phyloP scores from a whole-genome alignment of 2,888 invertebrate species.

The Plutella xylostella region DNA sequence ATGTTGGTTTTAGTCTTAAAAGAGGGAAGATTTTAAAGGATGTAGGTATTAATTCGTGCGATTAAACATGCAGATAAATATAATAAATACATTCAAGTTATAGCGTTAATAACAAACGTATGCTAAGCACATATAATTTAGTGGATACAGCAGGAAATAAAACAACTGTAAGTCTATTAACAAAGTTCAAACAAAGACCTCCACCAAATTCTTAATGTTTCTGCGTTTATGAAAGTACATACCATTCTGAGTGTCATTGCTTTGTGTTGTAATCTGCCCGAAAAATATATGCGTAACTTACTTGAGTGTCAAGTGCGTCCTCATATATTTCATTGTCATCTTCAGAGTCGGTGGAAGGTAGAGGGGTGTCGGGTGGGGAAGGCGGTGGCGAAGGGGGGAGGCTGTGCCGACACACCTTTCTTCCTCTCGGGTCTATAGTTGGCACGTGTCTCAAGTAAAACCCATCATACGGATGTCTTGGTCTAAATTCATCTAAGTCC shows the following conservation, averaged over 20 bases:
- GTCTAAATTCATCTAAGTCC: constrained; percentile 39
- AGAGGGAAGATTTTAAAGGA: too few species aligned
- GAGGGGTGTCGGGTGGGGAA: constrained; percentile 32
- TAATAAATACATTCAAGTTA: too few species aligned
- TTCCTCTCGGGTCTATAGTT: constrained; percentile 47
- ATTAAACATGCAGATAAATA: too few species aligned
- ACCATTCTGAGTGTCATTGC: too few species aligned
- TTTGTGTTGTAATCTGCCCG: neutral
- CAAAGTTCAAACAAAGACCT: too few species aligned
- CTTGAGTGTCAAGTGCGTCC: constrained; percentile 1
- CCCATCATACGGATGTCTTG: constrained; percentile 63
- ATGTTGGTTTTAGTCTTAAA: too few species aligned
- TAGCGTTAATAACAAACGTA: too few species aligned
- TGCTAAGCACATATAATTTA: too few species aligned
- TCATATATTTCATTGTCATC: neutral
- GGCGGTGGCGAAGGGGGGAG: constrained; percentile 45
- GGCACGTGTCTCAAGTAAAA: constrained; percentile 54
- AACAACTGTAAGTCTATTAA: too few species aligned
- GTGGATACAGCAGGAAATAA: too few species aligned
- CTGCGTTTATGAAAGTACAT: neutral
- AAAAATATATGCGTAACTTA: neutral
- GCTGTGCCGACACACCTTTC: constrained; percentile 56
- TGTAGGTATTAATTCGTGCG: too few species aligned
- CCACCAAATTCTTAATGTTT: too few species aligned
- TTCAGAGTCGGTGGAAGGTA: constrained; percentile 21